These are phyloP conservation scores for Ypsolopha scabrella DNA, from an alignment of 2,888 invertebrate genomes.

Conservation along the genomic window DNA sequence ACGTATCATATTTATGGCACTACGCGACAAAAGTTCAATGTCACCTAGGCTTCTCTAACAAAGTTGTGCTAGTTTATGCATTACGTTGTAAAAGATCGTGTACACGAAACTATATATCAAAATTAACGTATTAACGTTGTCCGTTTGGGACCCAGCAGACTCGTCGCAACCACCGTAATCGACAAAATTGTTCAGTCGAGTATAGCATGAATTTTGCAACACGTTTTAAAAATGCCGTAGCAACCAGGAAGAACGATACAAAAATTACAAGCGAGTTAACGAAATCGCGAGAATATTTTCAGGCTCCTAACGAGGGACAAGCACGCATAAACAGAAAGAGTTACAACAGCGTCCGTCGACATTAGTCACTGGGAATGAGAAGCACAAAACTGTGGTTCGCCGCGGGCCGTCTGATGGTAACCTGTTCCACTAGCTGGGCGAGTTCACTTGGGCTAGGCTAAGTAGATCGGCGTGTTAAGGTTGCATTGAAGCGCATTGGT, in stretches of 20 bases:
- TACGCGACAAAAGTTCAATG: too few species aligned
- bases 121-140: too few species aligned
- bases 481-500: slow-evolving; percentile 26
- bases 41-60: too few species aligned
- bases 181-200: too few species aligned
- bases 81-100: too few species aligned
- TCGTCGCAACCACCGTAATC: too few species aligned
- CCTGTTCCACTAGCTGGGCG: slow-evolving; percentile 40
- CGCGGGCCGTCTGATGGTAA: slow-evolving; percentile 33
- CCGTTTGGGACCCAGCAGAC: too few species aligned
- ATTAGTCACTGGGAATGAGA: slow-evolving; percentile 36
- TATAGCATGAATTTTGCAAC: not conserved
- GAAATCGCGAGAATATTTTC: not conserved
- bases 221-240: not conserved
- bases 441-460: slow-evolving; percentile 25
- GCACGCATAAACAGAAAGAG: slow-evolving; percentile 18
- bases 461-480: slow-evolving; percentile 28
- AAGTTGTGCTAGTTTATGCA: too few species aligned
- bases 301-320: slow-evolving; percentile 5
- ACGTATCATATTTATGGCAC: too few species aligned
- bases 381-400: slow-evolving; percentile 29
- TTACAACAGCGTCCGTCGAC: slow-evolving; percentile 20
- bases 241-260: not conserved
- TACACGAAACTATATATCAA: too few species aligned
- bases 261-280: not conserved